Evolutionary conservation across 1,140 invertebrate species (phyloP).

Genomic region (Penaeus chinensis): DNA sequence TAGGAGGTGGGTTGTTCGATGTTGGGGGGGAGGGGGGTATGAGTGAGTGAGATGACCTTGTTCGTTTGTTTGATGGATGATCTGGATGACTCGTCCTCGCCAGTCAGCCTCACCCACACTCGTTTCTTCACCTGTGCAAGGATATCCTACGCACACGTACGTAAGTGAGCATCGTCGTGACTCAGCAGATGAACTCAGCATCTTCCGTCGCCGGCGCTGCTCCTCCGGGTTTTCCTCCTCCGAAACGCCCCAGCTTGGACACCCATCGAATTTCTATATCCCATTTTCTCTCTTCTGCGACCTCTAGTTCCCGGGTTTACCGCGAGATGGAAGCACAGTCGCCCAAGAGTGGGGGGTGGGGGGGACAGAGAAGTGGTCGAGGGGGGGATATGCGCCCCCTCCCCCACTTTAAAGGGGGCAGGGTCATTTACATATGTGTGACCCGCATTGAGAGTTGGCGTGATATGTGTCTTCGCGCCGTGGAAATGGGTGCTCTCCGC

Average conservation of each 20-base stretch:
- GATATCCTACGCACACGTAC: no score
- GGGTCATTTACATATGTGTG: constrained; percentile 61
- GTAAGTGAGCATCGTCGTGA: no score
- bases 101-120: no score
- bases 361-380: not conserved
- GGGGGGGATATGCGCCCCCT: constrained; percentile 27
- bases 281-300: constrained; percentile 48
- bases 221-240: not conserved
- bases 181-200: no score
- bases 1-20: no score
- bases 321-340: constrained; percentile 48
- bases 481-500: not conserved
- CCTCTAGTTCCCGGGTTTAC: constrained; percentile 45
- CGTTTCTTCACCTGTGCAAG: no score
- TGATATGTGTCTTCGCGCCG: constrained; percentile 51
- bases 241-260: constrained; percentile 1
- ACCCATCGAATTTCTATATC: constrained; percentile 49
- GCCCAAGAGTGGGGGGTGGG: constrained; percentile 32
- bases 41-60: no score
- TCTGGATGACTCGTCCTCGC: no score
- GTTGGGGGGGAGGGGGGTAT: no score
- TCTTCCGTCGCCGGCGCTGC: not conserved
- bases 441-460: constrained; percentile 56
- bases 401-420: constrained; percentile 55
- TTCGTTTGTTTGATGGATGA: no score